Percentiles rank a stretch among this genome's conserved stretches.
Evolutionary conservation across 2,888 invertebrate genomes (phyloP).

Genomic region (Apotomis capreana): DNA sequence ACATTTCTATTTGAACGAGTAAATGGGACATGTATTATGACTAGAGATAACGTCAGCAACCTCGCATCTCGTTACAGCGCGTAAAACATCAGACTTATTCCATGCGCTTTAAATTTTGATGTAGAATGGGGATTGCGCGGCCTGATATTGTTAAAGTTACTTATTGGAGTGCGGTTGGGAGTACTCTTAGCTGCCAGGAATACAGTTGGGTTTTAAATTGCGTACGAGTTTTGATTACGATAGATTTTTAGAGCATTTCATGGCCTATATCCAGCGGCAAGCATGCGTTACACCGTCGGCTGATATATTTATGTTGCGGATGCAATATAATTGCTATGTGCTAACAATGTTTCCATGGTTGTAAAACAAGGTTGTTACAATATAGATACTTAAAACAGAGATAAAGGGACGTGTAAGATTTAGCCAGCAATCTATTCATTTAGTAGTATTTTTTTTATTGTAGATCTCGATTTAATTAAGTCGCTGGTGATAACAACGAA

Average conservation of each 20-base stretch:
- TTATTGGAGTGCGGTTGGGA: conserved; percentile 43
- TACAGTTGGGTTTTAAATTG: conserved; percentile 21
- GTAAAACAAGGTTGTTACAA: no score
- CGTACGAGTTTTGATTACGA: neutral
- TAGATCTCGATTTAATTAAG: no score
- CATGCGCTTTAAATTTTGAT: neutral
- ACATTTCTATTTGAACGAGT: conserved; percentile 4
- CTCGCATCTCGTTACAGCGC: neutral
- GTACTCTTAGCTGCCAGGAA: neutral
- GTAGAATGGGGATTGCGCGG: neutral
- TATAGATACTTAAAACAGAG: no score
- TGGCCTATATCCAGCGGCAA: conserved; percentile 53
- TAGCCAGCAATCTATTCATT: no score
- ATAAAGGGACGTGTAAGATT: no score
- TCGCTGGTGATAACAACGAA: no score
- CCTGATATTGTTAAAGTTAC: conserved; percentile 4
- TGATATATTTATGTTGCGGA: conserved; percentile 45
- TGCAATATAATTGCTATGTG: conserved; percentile 10
- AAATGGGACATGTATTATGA: conserved; percentile 15
- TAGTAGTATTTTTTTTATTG: no score
- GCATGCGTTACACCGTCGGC: conserved; percentile 46
- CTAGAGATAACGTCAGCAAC: neutral
- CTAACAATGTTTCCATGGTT: neutral
- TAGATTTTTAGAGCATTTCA: conserved; percentile 52
- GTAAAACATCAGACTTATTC: conserved; percentile 7